Evolutionary conservation across 1,140 invertebrate species (phyloP), one percentile per base, ranked within the genome.

Genomic region (Drosophila eugracilis): DNA sequence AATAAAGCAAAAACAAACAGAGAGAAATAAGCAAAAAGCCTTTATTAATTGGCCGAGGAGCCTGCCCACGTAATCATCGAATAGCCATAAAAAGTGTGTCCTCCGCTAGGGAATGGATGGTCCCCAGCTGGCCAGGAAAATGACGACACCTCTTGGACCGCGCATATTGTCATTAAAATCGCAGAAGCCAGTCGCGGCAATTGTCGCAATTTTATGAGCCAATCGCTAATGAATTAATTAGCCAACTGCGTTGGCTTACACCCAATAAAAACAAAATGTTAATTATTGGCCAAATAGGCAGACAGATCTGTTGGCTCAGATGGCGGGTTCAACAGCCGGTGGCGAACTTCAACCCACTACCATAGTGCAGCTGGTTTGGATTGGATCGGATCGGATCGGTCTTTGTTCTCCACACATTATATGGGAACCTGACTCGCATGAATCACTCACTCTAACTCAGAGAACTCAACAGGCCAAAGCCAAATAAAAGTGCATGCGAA

Each of bases 211-310:
- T 78, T 77, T 55, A 62, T 62, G 42, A 36, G 48, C 32, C 57
- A 74, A 81, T 72, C 30, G 50, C 41, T 72, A 86, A 81, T 88
- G 58, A 86, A 81, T 81, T 88, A 75, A 77, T 88, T 85, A 86
- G 28, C 36, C 63, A 86, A 52, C 60, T 55, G 63, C 63, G 54
- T 73, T 74, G 57, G 30, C 54, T 41, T 57, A 54, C 59, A 48
- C 24, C 21, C 32, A 22, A 45, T 58, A 34, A 44, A 67, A 62
- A 42, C n/a, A 44, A 67, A 55, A 41, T 28, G 26, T 41, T 57
- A 39, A 30, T 63, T 37, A 45, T 63, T 41, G 28, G 36, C 32
- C 30, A 53, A 59, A 52, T 32, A 41, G 72, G 21, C 63, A 53
- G 45, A 55, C 70, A 65, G 55, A 67, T 75, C 44, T 60, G 14